phyloP scores from a whole-genome alignment of 2,113 vertebrate species.

The Salminus brasiliensis region DNA sequence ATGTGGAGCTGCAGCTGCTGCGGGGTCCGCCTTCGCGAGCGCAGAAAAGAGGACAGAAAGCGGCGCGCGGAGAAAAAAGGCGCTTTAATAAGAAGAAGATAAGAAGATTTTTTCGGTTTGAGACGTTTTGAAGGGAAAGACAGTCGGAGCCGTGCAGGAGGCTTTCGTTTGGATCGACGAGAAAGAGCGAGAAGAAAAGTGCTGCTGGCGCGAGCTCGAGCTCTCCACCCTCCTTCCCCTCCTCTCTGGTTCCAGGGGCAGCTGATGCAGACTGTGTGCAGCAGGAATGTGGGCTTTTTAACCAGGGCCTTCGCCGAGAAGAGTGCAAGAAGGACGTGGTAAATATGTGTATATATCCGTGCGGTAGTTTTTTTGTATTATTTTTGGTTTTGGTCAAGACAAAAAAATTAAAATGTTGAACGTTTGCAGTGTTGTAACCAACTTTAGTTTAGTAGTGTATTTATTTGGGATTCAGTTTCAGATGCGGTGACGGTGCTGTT shows the following conservation, averaged over 20 bases:
- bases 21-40: constrained; percentile 56
- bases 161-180: neutral
- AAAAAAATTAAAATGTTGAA: neutral
- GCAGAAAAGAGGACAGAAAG: neutral
- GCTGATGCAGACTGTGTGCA: constrained; percentile 22
- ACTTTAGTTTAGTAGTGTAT: neutral
- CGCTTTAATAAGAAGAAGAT: constrained; percentile 9
- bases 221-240: constrained; percentile 61
- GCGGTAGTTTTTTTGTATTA: neutral
- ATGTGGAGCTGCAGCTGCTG: constrained; percentile 54
- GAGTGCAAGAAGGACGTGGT: constrained; percentile 26
- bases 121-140: neutral
- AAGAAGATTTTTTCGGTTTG: neutral
- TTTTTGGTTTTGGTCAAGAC: neutral
- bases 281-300: constrained; percentile 29
- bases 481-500: neutral
- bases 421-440: neutral
- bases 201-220: neutral
- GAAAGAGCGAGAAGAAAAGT: neutral
- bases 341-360: constrained; percentile 50
- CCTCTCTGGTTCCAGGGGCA: constrained; percentile 58
- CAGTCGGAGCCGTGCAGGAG: too few relatives aligned
- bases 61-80: constrained; percentile 5
- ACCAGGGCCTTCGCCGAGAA: constrained; percentile 4
- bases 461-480: neutral